Conservation (phyloP, 2,113 vertebrate species). For the Agapornis roseicollis region DNA sequence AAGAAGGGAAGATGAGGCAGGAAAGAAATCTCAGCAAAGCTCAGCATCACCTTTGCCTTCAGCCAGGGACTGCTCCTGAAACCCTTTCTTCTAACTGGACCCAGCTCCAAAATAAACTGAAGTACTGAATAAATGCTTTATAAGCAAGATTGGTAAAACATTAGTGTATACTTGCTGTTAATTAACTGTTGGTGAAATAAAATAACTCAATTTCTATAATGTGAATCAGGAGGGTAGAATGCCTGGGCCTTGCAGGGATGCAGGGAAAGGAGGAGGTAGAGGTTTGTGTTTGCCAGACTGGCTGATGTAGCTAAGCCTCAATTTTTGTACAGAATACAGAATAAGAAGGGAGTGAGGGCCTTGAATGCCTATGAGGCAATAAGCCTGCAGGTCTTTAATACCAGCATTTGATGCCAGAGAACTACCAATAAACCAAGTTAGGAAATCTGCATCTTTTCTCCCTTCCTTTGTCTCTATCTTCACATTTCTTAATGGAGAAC, state of each 20-base stretch:
- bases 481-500: not conserved
- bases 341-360: not conserved
- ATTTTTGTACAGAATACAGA: not conserved
- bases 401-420: not conserved
- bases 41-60: not conserved
- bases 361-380: not conserved
- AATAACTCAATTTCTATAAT: not conserved
- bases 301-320: not conserved
- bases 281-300: not conserved
- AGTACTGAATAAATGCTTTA: not conserved
- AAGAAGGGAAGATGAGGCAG: not conserved
- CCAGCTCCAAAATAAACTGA: not conserved
- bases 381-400: not conserved
- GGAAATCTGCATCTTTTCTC: not conserved
- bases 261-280: not conserved
- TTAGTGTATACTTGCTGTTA: not conserved
- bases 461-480: not conserved
- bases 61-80: not conserved
- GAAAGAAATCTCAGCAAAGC: not conserved
- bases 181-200: not conserved
- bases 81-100: not conserved
- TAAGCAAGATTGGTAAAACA: not conserved
- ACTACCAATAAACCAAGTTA: not conserved
- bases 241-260: not conserved
- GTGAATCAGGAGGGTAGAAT: not conserved